A percentile compares a stretch with the other conserved stretches of the same genome.
phyloP scores from a whole-genome alignment of 2,888 invertebrate species.

The Rhamphomyia laevipes region DNA sequence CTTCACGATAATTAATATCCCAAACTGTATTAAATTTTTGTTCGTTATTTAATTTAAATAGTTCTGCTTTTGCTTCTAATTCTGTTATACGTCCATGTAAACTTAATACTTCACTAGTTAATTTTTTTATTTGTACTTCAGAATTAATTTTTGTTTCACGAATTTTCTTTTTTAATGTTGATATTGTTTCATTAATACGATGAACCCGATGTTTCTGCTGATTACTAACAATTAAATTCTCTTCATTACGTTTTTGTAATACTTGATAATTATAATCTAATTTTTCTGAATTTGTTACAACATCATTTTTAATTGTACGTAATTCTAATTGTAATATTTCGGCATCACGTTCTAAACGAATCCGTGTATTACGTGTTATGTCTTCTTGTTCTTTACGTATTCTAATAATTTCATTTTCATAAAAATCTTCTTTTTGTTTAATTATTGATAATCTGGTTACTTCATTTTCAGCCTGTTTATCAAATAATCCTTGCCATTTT shows the following conservation, averaged over 20 bases:
- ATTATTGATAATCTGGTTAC: slow-evolving; percentile 48
- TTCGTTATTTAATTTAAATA: slow-evolving; percentile 51
- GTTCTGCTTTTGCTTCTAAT: slow-evolving; percentile 55
- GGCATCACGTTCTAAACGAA: slow-evolving; percentile 54
- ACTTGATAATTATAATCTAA: slow-evolving; percentile 84
- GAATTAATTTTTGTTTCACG: slow-evolving; percentile 53
- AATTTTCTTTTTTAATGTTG: slow-evolving; percentile 51
- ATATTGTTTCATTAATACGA: slow-evolving; percentile 62
- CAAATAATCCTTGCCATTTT: slow-evolving; percentile 59
- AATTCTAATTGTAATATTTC: slow-evolving; percentile 70
- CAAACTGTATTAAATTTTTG: slow-evolving; percentile 46
- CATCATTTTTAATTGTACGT: slow-evolving; percentile 63
- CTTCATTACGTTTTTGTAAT: slow-evolving; percentile 75
- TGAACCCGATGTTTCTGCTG: slow-evolving; percentile 67
- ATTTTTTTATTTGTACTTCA: slow-evolving; percentile 50
- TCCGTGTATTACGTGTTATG: slow-evolving; percentile 55
- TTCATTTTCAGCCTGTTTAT: slow-evolving; percentile 53
- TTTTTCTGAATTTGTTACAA: slow-evolving; percentile 78
- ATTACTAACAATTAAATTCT: slow-evolving; percentile 66
- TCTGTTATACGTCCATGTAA: slow-evolving; percentile 53
- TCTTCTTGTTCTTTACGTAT: slow-evolving; percentile 60
- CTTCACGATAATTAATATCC: slow-evolving; percentile 47
- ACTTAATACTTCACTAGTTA: slow-evolving; percentile 56
- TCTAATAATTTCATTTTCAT: slow-evolving; percentile 45
- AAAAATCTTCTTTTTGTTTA: slow-evolving; percentile 42